Conservation (phyloP, 2,888 invertebrate species). For the Eilema depressum region DNA sequence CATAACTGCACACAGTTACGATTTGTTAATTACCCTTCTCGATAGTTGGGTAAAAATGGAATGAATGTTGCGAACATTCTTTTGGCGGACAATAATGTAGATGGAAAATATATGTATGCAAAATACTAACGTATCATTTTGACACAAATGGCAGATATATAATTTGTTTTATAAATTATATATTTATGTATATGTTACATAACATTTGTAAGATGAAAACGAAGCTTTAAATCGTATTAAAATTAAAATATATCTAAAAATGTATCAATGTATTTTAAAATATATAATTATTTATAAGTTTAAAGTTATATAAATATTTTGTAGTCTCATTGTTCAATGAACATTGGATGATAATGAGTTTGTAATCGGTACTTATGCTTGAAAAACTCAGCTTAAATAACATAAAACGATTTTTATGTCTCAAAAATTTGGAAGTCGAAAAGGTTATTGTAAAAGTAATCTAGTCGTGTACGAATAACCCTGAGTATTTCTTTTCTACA, state of each 20-base stretch:
- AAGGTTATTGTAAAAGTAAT: constrained; percentile 20
- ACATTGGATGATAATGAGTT: constrained; percentile 26
- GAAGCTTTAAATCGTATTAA: constrained; percentile 85
- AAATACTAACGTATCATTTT: constrained; percentile 36
- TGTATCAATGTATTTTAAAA: constrained; percentile 48
- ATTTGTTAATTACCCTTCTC: too few relatives aligned
- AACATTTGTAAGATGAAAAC: constrained; percentile 77
- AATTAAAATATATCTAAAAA: constrained; percentile 61
- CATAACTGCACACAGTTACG: constrained; percentile 35
- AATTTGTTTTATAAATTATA: constrained; percentile 52
- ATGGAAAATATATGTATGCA: constrained; percentile 52
- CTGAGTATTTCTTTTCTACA: constrained; percentile 27
- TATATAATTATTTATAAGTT: constrained; percentile 41
- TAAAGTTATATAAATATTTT: constrained; percentile 39
- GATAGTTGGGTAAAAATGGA: too few relatives aligned
- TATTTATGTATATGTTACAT: constrained; percentile 61
- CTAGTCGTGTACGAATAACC: constrained; percentile 18
- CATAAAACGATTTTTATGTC: not conserved
- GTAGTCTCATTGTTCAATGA: constrained; percentile 20
- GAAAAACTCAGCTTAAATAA: constrained; percentile 4
- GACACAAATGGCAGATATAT: constrained; percentile 42
- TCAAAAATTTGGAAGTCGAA: constrained; percentile 18
- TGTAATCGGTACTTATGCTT: constrained; percentile 27
- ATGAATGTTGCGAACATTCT: constrained; percentile 75
- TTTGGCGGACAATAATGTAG: constrained; percentile 84